Evolutionary conservation across 2,797 vertebrate genomes (phyloP), one percentile per base, ranked within the genome.

Genomic region (Hybognathus amarus): DNA sequence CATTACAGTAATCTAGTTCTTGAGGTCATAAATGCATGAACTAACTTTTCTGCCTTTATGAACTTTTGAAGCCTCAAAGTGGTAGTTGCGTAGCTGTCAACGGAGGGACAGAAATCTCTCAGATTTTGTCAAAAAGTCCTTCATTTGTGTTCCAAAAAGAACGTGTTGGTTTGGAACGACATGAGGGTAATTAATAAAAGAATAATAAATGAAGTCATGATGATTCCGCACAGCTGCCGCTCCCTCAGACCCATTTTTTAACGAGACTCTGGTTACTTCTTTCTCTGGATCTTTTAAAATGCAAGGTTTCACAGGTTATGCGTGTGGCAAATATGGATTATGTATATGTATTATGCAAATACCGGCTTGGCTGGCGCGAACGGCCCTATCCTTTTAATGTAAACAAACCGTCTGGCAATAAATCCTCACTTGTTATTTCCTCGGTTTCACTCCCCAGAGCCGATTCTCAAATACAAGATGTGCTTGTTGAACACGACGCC

Each of bases 361-460:
- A 79, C 38, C 1, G 59, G 52, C 79, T 87, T 84, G 87, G 86
- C 87, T 50, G 24, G 50, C 30, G 24, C 54, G n/a, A 80, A 73
- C 38, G 15, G 13, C 36, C 69, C 80, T 15, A n/a, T 73, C 74
- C 77, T 87, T 79, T 85, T n/a, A 87, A 80, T 17, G 54, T 87
- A 88, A 90, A 91, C 85, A 90, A 88, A 87, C 86, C 79, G 20
- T 79, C 82, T 83, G 85, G 87, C 90, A 87, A 90, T 91, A 90
- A 90, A 87, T 88, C 89, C 84, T 80, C 76, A 86, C 90, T 89
- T 89, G 89, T 91, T 89, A 85, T 89, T 90, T 91, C 85, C 89
- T 88, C 56, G 40, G 79, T 84, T 86, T 83, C 15, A 30, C 76
- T 90, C 87, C 86, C 86, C 56, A 85, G 88, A 82, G 83, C 82